Evolutionary conservation across 2,888 invertebrate species (phyloP).

Genomic region (Drosophila cracens): DNA sequence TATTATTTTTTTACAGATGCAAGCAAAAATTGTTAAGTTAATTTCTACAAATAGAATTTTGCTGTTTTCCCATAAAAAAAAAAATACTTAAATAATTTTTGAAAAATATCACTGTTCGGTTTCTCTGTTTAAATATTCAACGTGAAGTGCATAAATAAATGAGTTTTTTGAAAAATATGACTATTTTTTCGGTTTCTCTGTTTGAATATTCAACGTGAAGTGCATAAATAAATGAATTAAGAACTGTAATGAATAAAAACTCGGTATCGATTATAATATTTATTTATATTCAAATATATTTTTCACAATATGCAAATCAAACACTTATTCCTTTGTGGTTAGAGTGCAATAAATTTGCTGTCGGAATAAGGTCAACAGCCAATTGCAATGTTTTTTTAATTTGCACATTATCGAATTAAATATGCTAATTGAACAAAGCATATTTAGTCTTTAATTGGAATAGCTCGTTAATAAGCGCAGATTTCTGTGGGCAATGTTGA

Average conservation of each 20-base stretch:
- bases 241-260: neutral
- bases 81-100: neutral
- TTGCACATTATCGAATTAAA: constrained; percentile 54
- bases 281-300: constrained; percentile 1
- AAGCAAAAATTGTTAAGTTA: neutral
- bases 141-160: neutral
- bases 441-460: constrained; percentile 58
- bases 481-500: constrained; percentile 37
- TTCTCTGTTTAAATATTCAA: neutral
- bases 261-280: neutral
- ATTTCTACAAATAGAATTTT: neutral
- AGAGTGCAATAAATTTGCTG: constrained; percentile 8
- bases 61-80: neutral
- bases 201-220: neutral
- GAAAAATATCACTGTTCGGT: neutral
- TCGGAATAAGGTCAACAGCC: constrained; percentile 1
- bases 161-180: neutral
- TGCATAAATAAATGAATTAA: too few species aligned
- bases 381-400: constrained; percentile 19
- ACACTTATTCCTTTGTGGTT: neutral
- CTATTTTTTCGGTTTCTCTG: neutral
- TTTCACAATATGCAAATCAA: neutral
- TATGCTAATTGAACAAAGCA: constrained; percentile 57
- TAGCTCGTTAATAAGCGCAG: constrained; percentile 47
- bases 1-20: neutral